These are phyloP conservation scores for Odobenus rosmarus DNA, from an alignment of 2,113 vertebrate genomes.

Conservation along the genomic window DNA sequence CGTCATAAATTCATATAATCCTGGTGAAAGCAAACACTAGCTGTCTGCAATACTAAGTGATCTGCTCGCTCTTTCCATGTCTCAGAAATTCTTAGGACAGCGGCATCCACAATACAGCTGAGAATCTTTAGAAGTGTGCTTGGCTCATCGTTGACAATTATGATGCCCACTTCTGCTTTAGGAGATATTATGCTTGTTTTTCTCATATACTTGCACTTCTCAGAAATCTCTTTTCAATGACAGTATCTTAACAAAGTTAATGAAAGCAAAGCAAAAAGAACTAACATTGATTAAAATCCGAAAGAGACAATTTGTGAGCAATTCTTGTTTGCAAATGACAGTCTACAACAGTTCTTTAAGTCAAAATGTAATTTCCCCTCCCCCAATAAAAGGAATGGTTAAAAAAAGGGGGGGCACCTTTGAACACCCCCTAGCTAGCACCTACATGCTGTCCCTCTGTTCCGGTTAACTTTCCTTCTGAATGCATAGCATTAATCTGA, in stretches of 20 bases:
- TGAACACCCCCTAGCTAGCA: neutral
- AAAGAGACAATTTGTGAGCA: neutral
- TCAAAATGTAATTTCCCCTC: neutral
- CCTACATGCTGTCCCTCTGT: neutral
- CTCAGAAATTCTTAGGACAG: neutral
- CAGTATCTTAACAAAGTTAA: conserved; percentile 5
- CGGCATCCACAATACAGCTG: neutral
- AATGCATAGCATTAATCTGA: neutral
- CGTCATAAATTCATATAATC: neutral
- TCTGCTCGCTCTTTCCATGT: fast-evolving
- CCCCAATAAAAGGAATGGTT: neutral
- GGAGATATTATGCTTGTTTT: neutral
- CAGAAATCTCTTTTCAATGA: neutral
- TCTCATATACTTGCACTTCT: conserved; percentile 11
- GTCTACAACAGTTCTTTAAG: neutral
- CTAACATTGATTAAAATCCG: neutral
- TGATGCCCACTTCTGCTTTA: neutral
- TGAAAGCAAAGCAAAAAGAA: conserved; percentile 31
- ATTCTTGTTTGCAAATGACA: neutral
- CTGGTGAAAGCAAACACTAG: neutral
- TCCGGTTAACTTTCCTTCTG: neutral
- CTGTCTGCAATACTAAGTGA: neutral
- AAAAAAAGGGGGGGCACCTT: neutral
- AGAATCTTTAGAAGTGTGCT: neutral
- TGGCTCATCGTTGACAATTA: neutral